Conservation (phyloP, 2,888 invertebrate species). For the Mechanitis messenoides region DNA sequence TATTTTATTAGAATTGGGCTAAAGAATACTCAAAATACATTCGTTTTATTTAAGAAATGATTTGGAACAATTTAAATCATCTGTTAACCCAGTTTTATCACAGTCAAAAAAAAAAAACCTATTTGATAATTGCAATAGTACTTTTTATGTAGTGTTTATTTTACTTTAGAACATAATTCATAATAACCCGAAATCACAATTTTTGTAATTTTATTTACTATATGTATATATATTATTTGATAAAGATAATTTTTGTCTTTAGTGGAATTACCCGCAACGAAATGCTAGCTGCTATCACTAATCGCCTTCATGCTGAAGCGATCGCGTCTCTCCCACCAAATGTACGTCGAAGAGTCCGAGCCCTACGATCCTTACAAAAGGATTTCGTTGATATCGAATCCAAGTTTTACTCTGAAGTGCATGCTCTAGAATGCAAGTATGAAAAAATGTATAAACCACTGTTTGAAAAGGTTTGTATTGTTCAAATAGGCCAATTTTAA, state of each 20-base stretch:
- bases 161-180: no score
- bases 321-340: conserved; percentile 81
- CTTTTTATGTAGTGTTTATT: no score
- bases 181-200: no score
- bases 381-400: conserved; percentile 91
- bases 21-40: no score
- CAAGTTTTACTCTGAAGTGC: conserved; percentile 95
- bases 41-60: no score
- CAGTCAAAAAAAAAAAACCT: no score
- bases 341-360: conserved; percentile 88
- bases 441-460: conserved; percentile 85
- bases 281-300: conserved; percentile 77
- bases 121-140: no score
- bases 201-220: no score
- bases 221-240: no score
- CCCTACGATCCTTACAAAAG: conserved; percentile 90
- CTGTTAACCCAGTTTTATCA: no score
- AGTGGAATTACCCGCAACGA: conserved; percentile 73
- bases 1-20: no score
- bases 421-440: conserved; percentile 94
- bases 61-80: no score
- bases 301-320: conserved; percentile 76
- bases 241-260: conserved; percentile 6
- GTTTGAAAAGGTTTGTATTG: conserved; percentile 81
- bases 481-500: not conserved